Conservation (phyloP, 2,797 vertebrate species). For the Schizothorax lantsangensis region DNA sequence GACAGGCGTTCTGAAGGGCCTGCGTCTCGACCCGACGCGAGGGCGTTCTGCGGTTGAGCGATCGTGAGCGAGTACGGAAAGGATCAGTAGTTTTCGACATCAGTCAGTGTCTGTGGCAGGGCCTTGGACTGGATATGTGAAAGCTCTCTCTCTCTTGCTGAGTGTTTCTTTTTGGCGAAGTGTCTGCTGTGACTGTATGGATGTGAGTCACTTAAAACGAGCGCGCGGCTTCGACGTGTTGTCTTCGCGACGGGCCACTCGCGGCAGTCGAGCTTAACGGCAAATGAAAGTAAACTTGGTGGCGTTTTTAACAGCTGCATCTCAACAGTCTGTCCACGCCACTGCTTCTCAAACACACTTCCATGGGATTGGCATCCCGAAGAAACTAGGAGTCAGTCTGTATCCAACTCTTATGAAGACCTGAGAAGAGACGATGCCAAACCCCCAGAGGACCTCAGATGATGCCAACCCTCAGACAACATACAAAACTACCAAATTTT, state of each 20-base stretch:
- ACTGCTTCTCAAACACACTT: constrained; percentile 16
- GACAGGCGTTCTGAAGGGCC: constrained; percentile 57
- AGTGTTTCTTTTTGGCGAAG: neutral
- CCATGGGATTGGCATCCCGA: neutral
- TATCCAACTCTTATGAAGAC: neutral
- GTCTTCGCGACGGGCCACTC: neutral
- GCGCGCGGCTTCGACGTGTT: neutral
- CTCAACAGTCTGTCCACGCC: neutral
- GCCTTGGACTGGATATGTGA: constrained; percentile 44
- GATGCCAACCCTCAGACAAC: neutral
- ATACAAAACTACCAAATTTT: neutral
- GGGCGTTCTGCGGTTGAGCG: constrained; percentile 69
- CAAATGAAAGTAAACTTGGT: constrained; percentile 26
- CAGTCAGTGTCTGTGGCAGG: constrained; percentile 69
- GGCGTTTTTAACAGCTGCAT: constrained; percentile 7
- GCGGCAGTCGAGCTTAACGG: neutral
- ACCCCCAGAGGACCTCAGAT: neutral
- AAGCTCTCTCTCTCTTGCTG: constrained; percentile 13
- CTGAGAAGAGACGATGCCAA: neutral
- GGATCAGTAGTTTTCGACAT: constrained; percentile 78
- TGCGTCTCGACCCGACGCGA: constrained; percentile 52
- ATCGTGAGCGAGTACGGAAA: constrained; percentile 63
- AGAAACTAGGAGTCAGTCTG: neutral
- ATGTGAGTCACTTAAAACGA: constrained; percentile 32
- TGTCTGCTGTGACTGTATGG: constrained; percentile 41